Percentiles rank a stretch among this genome's conserved stretches.
These are phyloP conservation scores for Andrena fulva DNA, from an alignment of 2,888 invertebrate species.

Conservation along the genomic window DNA sequence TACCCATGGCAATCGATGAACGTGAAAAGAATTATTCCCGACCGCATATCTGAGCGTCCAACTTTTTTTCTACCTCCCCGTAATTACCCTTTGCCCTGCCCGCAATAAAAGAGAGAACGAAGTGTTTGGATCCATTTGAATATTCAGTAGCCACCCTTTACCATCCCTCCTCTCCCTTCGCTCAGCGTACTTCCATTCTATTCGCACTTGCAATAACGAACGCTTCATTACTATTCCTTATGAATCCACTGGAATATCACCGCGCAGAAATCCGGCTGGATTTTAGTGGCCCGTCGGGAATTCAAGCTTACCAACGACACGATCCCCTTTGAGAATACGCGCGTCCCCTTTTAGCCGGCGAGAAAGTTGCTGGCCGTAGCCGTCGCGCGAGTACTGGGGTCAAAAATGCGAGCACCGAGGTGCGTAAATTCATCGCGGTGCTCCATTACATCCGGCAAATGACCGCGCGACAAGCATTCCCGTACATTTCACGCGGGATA, in stretches of 20 bases:
- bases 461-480: slow-evolving; percentile 59
- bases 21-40: slow-evolving; percentile 59
- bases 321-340: background rate
- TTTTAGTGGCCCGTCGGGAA: background rate
- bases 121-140: slow-evolving; percentile 25
- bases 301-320: background rate
- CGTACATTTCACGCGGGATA: slow-evolving; percentile 53
- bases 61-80: slow-evolving; percentile 2
- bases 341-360: background rate
- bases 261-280: background rate
- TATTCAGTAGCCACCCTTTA: background rate
- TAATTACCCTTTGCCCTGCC: slow-evolving; percentile 31
- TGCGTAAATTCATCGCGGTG: slow-evolving; percentile 43
- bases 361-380: background rate
- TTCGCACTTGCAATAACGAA: background rate
- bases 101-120: slow-evolving; percentile 5
- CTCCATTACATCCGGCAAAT: slow-evolving; percentile 60
- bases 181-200: background rate
- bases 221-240: background rate
- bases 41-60: slow-evolving; percentile 15
- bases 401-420: slow-evolving; percentile 42
- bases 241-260: background rate
- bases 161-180: background rate
- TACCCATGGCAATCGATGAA: slow-evolving; percentile 59
- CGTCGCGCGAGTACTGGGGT: slow-evolving; percentile 5